phyloP scores from a whole-genome alignment of 2,888 invertebrate genomes.

The Chymomyza amoena region DNA sequence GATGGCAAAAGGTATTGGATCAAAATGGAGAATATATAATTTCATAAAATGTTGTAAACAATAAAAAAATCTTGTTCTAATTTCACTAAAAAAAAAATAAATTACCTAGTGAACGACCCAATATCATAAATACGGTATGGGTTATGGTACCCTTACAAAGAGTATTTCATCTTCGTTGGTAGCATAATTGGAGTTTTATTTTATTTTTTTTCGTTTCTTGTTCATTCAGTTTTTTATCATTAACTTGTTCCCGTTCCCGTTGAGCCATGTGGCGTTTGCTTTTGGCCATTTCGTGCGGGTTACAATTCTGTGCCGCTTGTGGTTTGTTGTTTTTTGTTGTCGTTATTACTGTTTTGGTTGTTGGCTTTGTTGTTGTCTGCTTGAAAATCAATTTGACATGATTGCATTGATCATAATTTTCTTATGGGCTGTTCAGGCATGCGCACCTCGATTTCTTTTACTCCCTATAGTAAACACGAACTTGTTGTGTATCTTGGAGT shows the following conservation, averaged over 20 bases:
- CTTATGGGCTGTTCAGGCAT: slow-evolving; percentile 32
- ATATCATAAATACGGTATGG: too few relatives aligned
- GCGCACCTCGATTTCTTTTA: slow-evolving; percentile 26
- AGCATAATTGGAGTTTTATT: background rate
- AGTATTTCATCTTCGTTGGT: background rate
- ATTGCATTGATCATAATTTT: slow-evolving; percentile 69
- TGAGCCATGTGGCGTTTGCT: slow-evolving; percentile 22
- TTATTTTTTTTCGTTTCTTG: background rate
- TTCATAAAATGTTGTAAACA: too few relatives aligned
- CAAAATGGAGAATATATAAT: too few relatives aligned
- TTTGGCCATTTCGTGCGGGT: slow-evolving; percentile 26
- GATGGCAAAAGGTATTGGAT: too few relatives aligned
- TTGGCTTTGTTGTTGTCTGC: slow-evolving; percentile 32
- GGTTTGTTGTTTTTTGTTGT: background rate
- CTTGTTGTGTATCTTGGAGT: background rate
- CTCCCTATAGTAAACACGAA: background rate
- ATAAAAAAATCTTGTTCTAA: too few relatives aligned
- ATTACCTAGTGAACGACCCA: too few relatives aligned
- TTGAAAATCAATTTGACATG: slow-evolving; percentile 68
- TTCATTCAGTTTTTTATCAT: slow-evolving; percentile 38
- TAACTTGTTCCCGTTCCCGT: slow-evolving; percentile 14
- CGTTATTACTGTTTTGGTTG: slow-evolving; percentile 4
- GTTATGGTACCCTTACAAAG: background rate
- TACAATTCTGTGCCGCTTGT: slow-evolving; percentile 5
- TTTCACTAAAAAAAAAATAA: too few relatives aligned